phyloP scores from a whole-genome alignment of 1,140 invertebrate species.

The Venturia canescens region DNA sequence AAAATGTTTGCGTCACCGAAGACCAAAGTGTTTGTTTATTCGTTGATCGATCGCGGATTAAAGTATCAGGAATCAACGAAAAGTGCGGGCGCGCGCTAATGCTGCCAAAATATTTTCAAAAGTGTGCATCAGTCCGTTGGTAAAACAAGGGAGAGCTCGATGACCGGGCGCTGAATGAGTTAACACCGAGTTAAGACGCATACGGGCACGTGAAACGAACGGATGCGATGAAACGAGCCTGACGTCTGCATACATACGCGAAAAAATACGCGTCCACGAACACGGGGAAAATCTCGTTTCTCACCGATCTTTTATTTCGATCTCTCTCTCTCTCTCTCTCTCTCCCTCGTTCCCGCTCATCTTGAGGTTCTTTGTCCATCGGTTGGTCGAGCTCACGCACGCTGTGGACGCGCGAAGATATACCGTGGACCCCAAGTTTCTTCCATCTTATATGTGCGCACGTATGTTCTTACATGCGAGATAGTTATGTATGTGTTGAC shows the following conservation, averaged over 20 bases:
- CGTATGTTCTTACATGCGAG: not conserved
- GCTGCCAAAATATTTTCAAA: not conserved
- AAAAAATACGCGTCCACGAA: not conserved
- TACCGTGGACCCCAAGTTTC: not conserved
- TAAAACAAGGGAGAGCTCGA: not conserved
- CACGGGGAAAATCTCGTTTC: slow-evolving; percentile 14
- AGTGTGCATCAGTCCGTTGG: not conserved
- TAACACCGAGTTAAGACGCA: not conserved
- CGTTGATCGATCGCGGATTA: too few species aligned
- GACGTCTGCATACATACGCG: not conserved
- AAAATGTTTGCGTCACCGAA: not conserved
- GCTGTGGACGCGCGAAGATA: slow-evolving; percentile 6
- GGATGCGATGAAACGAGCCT: slow-evolving; percentile 14
- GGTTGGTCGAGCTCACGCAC: slow-evolving; percentile 29
- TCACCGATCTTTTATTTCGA: not conserved
- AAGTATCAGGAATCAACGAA: not conserved
- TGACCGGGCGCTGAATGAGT: slow-evolving; percentile 1
- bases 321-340: not conserved
- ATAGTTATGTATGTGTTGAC: not conserved
- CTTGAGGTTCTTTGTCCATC: slow-evolving; percentile 14
- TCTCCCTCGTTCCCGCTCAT: not conserved
- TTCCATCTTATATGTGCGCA: not conserved
- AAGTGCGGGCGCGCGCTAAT: not conserved
- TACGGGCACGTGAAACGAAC: slow-evolving; percentile 6
- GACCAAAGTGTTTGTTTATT: not conserved